These are phyloP conservation scores for Vidua chalybeata DNA, from an alignment of 2,113 vertebrate species.

Conservation along the genomic window DNA sequence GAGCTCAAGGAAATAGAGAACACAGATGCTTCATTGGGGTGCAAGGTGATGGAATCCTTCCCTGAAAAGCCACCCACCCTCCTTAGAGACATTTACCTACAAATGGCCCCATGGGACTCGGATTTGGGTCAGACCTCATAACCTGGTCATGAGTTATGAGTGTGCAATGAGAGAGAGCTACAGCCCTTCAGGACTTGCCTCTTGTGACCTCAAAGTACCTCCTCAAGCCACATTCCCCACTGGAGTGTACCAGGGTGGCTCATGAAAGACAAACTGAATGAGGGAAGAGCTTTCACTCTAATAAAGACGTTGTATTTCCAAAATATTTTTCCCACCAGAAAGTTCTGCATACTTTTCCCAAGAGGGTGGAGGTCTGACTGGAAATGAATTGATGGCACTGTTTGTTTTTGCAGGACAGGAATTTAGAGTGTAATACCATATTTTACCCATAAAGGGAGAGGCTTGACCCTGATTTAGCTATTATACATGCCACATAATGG, in stretches of 20 bases:
- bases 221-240: constrained; percentile 11
- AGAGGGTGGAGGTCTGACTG: constrained; percentile 52
- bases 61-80: neutral
- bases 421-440: constrained; percentile 49
- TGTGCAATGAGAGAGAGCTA: neutral
- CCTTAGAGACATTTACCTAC: neutral
- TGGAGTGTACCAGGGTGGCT: constrained; percentile 17
- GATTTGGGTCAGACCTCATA: neutral
- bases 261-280: constrained; percentile 3
- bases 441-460: constrained; percentile 41
- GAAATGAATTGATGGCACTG: constrained; percentile 56
- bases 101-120: neutral
- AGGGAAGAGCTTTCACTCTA: constrained; percentile 28
- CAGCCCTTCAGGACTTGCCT: neutral
- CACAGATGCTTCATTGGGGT: neutral
- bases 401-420: constrained; percentile 65
- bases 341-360: constrained; percentile 52
- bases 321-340: constrained; percentile 68
- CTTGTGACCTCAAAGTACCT: neutral
- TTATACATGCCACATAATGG: neutral
- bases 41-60: neutral
- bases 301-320: constrained; percentile 33
- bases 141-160: neutral
- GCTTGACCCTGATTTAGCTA: neutral
- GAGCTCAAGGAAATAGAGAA: constrained; percentile 21